A percentile compares a stretch with the other conserved stretches of the same genome.
Conservation (phyloP, 2,888 invertebrate species). For the Lycaena phlaeas region DNA sequence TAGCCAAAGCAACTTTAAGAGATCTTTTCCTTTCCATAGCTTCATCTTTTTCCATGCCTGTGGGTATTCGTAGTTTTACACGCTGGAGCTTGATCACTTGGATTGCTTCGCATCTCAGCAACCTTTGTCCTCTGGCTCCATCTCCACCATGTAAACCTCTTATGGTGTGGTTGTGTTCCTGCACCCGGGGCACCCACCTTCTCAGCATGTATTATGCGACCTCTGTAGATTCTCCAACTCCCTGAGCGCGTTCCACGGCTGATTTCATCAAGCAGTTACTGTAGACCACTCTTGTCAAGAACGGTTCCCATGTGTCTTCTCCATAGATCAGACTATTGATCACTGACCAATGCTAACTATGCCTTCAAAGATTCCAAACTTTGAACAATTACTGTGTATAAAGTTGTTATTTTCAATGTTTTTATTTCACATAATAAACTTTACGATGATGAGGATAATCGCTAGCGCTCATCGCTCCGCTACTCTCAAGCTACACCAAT, state of each 20-base stretch:
- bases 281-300: conserved; percentile 85
- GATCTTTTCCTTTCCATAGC: too few species aligned
- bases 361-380: conserved; percentile 90
- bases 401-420: too few species aligned
- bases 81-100: conserved; percentile 81
- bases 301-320: conserved; percentile 81
- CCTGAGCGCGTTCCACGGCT: conserved; percentile 82
- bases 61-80: too few species aligned
- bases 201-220: conserved; percentile 79
- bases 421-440: too few species aligned
- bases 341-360: conserved; percentile 87
- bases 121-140: conserved; percentile 74
- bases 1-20: conserved; percentile 84
- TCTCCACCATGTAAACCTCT: conserved; percentile 91
- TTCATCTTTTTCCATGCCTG: too few species aligned
- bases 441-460: too few species aligned
- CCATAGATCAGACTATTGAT: conserved; percentile 89
- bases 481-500: conserved; percentile 22
- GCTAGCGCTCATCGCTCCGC: too few species aligned
- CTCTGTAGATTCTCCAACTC: conserved; percentile 81
- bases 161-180: conserved; percentile 54
- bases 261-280: conserved; percentile 88
- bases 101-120: conserved; percentile 77
- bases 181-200: conserved; percentile 77
- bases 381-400: too few species aligned